Evolutionary conservation across 1,140 invertebrate species (phyloP).

Genomic region (Orussus abietinus): DNA sequence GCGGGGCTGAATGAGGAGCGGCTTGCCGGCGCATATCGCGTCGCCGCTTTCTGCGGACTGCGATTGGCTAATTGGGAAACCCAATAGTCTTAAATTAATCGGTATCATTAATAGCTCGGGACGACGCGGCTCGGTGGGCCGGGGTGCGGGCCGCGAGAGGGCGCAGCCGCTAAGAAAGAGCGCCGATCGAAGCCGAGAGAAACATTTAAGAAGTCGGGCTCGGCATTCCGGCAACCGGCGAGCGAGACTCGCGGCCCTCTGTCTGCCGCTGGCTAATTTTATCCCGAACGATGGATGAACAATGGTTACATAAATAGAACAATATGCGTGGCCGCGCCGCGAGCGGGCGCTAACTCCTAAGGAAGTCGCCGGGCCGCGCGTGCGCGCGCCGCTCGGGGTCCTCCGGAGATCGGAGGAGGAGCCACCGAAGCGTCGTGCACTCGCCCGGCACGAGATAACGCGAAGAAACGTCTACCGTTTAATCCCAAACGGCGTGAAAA

Average conservation of each 20-base stretch:
- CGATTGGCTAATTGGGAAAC: slow-evolving; percentile 51
- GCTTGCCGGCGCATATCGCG: slow-evolving; percentile 11
- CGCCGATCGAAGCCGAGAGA: slow-evolving; percentile 11
- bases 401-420: no score
- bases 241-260: slow-evolving; percentile 5
- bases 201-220: slow-evolving; percentile 24
- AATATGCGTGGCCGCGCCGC: slow-evolving; percentile 43
- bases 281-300: slow-evolving; percentile 53
- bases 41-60: slow-evolving; percentile 23
- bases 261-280: slow-evolving; percentile 39
- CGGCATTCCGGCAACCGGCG: slow-evolving; percentile 16
- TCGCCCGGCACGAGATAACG: no score
- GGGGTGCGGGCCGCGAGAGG: slow-evolving; percentile 23
- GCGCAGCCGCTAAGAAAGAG: neutral
- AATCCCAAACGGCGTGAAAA: no score
- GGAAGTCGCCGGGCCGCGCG: slow-evolving; percentile 19
- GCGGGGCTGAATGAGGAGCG: neutral
- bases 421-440: no score
- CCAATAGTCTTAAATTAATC: slow-evolving; percentile 57
- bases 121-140: slow-evolving; percentile 16
- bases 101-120: slow-evolving; percentile 51
- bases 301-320: slow-evolving; percentile 55
- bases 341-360: slow-evolving; percentile 32
- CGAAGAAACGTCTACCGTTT: no score
- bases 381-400: no score